phyloP scores from a whole-genome alignment of 2,113 vertebrate species.

The Thunnus thynnus region DNA sequence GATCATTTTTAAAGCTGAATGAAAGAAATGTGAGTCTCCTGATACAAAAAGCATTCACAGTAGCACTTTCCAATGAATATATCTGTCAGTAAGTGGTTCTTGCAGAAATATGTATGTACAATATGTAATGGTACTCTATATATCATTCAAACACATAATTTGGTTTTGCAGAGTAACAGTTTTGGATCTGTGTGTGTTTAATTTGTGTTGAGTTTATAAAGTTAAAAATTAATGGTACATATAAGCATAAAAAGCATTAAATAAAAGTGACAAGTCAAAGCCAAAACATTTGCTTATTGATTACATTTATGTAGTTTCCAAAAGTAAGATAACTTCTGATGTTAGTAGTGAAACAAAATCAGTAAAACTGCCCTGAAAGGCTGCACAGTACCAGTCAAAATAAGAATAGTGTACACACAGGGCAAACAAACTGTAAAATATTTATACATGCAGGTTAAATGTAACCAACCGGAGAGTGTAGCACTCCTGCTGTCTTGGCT shows the following conservation, averaged over 20 bases:
- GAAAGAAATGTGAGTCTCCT: no score
- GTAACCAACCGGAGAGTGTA: conserved; percentile 64
- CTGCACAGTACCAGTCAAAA: not conserved
- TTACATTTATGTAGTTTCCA: no score
- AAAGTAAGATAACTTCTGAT: not conserved
- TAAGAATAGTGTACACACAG: not conserved
- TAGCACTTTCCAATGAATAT: no score
- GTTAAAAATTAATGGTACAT: not conserved
- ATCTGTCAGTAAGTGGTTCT: not conserved
- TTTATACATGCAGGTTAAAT: not conserved
- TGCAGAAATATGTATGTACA: not conserved
- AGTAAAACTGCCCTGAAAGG: no score
- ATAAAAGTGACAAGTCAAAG: not conserved
- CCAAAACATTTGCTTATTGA: no score
- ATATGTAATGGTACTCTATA: not conserved
- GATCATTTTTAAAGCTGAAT: no score
- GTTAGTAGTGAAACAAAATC: not conserved
- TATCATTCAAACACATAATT: no score
- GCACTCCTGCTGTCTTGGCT: conserved; percentile 36
- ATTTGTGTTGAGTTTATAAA: not conserved
- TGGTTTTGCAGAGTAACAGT: no score
- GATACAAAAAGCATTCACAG: no score
- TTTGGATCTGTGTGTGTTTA: not conserved
- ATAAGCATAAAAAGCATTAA: not conserved
- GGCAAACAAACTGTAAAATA: conserved; percentile 10